Evolutionary conservation across 2,113 vertebrate species (phyloP), one percentile per base, ranked within the genome.

Genomic region (Aegotheles bennettii): DNA sequence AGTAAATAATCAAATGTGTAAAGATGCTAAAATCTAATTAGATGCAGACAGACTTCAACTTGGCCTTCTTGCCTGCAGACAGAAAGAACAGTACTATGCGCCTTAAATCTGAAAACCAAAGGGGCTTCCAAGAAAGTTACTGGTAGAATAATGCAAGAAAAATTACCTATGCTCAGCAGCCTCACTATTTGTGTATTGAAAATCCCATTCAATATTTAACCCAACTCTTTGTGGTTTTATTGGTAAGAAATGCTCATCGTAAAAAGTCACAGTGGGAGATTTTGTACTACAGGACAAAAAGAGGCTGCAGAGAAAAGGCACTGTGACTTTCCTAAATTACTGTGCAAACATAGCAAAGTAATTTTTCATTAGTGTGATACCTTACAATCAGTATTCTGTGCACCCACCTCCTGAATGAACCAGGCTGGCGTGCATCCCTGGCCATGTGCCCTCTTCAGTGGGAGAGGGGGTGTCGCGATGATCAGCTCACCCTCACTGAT

Each of bases 401-500:
- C 16, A 6, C 63, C 86, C 68, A 23, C 7, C 10, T 28, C 42
- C 14, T 33, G n/a, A 67, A 57, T 75, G 16, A 56, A 42, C 45
- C 45, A 48, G 67, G 64, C 25, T 0, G 0, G 15, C 0, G 1
- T 42, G 23, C 36, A 10, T 33, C 29, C 64, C n/a, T n/a, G 47
- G 51, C 78, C 53, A 25, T 2, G 1, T 0, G 0, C 31, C 54
- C 68, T 48, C 33, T 43, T 12, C 43, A 53, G 33, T 14, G 40
- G 65, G 31, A 28, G 13, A 3, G 7, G 9, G 40, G 3, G 3
- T 29, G 51, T 28, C 24, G 5, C 0, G 1, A 24, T 14, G 42
- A n/a, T 20, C n/a, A 48, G 5, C 19, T 56, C 3, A 0, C 28
- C 28, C 48, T n/a, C 0, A 0, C 43, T 54, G 35, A 5, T 80